A percentile compares a stretch with the other conserved stretches of the same genome.
Conservation (phyloP, 2,113 vertebrate genomes). For the Acanthochromis polyacanthus region DNA sequence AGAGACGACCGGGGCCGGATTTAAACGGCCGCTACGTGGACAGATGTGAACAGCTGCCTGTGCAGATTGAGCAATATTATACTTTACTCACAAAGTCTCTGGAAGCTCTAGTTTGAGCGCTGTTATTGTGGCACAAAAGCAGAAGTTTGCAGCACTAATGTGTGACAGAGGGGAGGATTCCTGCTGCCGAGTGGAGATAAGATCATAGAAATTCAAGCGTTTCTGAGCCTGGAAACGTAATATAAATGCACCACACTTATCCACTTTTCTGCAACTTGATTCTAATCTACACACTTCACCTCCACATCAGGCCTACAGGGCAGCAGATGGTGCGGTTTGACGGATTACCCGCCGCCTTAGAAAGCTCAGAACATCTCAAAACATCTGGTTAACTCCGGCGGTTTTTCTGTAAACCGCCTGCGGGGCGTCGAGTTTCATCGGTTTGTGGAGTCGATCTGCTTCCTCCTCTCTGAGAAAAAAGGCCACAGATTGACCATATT, state of each 20-base stretch:
- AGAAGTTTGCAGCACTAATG: not conserved
- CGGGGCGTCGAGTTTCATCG: not conserved
- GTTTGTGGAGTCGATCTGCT: not conserved
- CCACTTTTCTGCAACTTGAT: not conserved
- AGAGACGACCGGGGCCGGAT: too few relatives aligned
- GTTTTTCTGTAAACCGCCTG: slow-evolving; percentile 31
- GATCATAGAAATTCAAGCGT: too few relatives aligned
- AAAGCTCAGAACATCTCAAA: slow-evolving; percentile 8
- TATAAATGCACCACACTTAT: not conserved
- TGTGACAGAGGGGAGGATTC: not conserved
- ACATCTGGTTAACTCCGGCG: slow-evolving; percentile 34
- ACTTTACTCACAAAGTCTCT: too few relatives aligned
- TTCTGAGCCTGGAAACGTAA: not conserved
- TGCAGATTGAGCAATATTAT: not conserved
- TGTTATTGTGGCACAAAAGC: not conserved
- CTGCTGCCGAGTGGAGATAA: not conserved
- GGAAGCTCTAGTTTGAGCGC: too few relatives aligned
- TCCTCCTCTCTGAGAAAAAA: not conserved
- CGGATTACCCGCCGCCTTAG: not conserved
- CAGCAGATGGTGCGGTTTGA: slow-evolving; percentile 20
- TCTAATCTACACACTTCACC: slow-evolving; percentile 7
- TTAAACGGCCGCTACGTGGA: not conserved
- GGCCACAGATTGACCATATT: slow-evolving; percentile 63
- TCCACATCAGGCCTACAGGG: slow-evolving; percentile 2
- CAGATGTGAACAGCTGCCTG: rapidly evolving